Evolutionary conservation across 37 sponge, comb jelly and placozoan genomes (phyloP).

Genomic region (Chondrosia reniformis): DNA sequence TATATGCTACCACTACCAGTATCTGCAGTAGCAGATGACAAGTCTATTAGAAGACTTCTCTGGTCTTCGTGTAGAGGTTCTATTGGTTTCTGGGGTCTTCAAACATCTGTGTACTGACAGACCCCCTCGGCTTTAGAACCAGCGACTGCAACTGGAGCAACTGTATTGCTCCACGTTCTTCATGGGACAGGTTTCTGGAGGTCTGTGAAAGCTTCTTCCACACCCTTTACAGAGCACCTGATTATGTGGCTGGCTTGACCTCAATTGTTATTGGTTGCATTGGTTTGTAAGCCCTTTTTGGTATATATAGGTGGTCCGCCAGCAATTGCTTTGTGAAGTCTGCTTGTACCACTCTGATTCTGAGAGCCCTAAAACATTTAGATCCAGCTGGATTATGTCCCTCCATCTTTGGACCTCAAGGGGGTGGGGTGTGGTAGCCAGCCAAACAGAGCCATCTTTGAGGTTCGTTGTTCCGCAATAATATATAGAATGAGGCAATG

Average conservation of each 20-base stretch:
- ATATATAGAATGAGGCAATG: too few species aligned
- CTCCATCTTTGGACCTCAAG: slow-evolving; percentile 4
- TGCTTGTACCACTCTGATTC: not conserved
- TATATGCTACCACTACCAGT: too few species aligned
- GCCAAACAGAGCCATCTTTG: slow-evolving; percentile 24
- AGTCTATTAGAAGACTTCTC: too few species aligned
- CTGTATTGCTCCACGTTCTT: not conserved
- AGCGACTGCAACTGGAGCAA: slow-evolving; percentile 1
- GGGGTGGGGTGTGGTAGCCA: slow-evolving; percentile 7
- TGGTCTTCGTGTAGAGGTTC: not conserved
- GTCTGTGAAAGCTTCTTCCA: not conserved
- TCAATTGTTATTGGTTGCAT: not conserved
- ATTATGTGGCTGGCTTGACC: not conserved
- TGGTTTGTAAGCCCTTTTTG: not conserved
- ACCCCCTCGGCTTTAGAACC: not conserved
- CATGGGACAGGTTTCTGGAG: not conserved
- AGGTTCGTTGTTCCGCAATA: not conserved
- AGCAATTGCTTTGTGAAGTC: not conserved
- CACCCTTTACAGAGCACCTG: not conserved
- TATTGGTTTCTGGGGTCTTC: not conserved
- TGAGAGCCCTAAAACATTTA: not conserved
- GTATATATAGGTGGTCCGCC: not conserved
- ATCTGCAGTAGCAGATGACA: too few species aligned
- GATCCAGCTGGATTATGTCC: not conserved
- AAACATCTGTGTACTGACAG: not conserved